Evolutionary conservation across 2,797 vertebrate genomes (phyloP).

Genomic region (Amblyraja radiata): DNA sequence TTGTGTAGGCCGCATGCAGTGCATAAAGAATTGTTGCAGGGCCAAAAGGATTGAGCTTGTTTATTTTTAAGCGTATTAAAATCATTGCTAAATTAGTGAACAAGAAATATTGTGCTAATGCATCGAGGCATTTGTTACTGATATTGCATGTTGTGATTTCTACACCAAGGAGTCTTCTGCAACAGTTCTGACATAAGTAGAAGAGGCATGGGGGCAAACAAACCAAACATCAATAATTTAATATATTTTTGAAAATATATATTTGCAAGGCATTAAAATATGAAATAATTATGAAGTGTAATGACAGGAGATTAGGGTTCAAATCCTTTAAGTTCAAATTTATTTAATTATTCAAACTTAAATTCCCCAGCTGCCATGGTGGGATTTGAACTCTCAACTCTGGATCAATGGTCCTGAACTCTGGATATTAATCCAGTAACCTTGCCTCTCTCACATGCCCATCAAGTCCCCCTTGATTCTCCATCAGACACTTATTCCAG

Average conservation of each 20-base stretch:
- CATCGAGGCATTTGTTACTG: slow-evolving; percentile 17
- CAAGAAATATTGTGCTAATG: neutral
- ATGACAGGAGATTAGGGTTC: slow-evolving; percentile 43
- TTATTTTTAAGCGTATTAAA: neutral
- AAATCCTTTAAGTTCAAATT: too few relatives aligned
- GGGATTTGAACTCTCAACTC: too few relatives aligned
- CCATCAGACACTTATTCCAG: too few relatives aligned
- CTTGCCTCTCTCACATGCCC: too few relatives aligned
- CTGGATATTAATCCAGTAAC: too few relatives aligned
- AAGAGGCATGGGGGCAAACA: neutral
- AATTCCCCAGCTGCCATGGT: too few relatives aligned
- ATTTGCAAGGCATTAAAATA: slow-evolving; percentile 37
- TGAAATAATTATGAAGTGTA: slow-evolving; percentile 46
- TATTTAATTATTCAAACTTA: too few relatives aligned
- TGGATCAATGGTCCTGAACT: too few relatives aligned
- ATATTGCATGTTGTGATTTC: neutral
- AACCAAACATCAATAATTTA: neutral
- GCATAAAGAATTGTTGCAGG: neutral
- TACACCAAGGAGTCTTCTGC: neutral
- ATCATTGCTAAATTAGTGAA: neutral
- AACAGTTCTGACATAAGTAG: neutral
- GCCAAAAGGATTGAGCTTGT: slow-evolving; percentile 11
- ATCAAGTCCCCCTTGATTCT: too few relatives aligned
- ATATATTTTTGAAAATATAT: neutral
- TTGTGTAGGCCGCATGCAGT: neutral